phyloP scores from a whole-genome alignment of 2,797 vertebrate species.

The Rhabdophis nuchalis region DNA sequence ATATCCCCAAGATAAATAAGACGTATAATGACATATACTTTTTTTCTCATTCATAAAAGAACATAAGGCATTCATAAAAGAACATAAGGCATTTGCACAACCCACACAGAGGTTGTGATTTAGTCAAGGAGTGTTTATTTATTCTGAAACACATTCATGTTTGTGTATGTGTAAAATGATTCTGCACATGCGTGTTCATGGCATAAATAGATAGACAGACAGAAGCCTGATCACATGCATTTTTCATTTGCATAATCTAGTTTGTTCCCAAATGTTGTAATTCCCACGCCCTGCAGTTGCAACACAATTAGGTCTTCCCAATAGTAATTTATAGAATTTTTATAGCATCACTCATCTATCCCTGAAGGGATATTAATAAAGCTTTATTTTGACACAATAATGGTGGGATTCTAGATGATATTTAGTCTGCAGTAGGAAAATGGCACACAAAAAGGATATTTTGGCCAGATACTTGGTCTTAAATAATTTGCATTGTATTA shows the following conservation, averaged over 20 bases:
- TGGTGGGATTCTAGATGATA: neutral
- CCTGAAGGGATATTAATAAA: neutral
- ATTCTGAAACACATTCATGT: neutral
- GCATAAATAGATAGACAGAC: neutral
- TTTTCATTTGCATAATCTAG: neutral
- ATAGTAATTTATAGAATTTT: neutral
- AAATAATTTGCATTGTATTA: neutral
- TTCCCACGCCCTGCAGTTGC: neutral
- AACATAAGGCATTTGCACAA: no score
- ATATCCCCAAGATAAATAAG: constrained; percentile 21
- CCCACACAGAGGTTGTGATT: neutral
- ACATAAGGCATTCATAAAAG: constrained; percentile 1
- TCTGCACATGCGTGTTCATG: neutral
- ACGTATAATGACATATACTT: neutral
- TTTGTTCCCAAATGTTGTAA: neutral
- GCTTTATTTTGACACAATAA: neutral
- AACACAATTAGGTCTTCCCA: neutral
- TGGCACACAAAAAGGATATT: neutral
- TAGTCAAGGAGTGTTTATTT: neutral
- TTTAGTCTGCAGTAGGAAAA: neutral
- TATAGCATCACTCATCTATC: neutral
- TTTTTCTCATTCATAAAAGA: neutral
- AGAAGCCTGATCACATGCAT: neutral
- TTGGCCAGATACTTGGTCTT: neutral
- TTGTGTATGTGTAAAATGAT: neutral